A percentile compares a stretch with the other conserved stretches of the same genome.
Conservation (phyloP, 2,888 invertebrate genomes). For the Cosmia trapezina region DNA sequence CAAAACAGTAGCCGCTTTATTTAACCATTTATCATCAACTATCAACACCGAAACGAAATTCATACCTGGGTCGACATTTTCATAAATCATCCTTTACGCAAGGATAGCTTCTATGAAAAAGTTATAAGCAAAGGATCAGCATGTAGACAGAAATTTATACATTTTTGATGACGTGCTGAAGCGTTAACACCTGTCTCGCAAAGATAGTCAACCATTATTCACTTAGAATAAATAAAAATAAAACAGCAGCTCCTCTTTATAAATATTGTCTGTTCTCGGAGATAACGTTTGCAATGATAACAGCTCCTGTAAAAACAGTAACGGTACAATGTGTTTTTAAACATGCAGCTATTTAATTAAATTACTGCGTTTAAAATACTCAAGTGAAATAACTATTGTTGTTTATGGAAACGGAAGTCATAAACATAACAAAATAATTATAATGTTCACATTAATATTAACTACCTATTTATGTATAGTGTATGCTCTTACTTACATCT, state of each 20-base stretch:
- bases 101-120: conserved; percentile 36
- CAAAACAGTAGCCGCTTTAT: conserved; percentile 13
- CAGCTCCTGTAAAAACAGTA: conserved; percentile 5
- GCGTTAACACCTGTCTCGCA: conserved; percentile 53
- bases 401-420: background rate
- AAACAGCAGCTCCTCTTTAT: conserved; percentile 10
- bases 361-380: background rate
- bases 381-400: background rate
- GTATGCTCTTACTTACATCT: background rate
- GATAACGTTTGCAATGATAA: conserved; percentile 28
- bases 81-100: conserved; percentile 35
- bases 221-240: conserved; percentile 32
- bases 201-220: conserved; percentile 35
- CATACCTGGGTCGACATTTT: conserved; percentile 19
- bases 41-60: conserved; percentile 14
- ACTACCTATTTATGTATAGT: too few species aligned
- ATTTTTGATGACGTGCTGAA: conserved; percentile 46
- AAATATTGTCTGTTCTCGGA: conserved; percentile 27
- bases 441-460: too few species aligned
- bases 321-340: conserved; percentile 11
- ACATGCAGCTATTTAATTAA: background rate
- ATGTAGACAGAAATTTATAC: conserved; percentile 45
- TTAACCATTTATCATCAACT: conserved; percentile 24
- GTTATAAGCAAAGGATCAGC: conserved; percentile 18
- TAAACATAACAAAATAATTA: background rate